Evolutionary conservation across 1,140 invertebrate genomes (phyloP), one percentile per base, ranked within the genome.

Genomic region (Oedothorax gibbosus): DNA sequence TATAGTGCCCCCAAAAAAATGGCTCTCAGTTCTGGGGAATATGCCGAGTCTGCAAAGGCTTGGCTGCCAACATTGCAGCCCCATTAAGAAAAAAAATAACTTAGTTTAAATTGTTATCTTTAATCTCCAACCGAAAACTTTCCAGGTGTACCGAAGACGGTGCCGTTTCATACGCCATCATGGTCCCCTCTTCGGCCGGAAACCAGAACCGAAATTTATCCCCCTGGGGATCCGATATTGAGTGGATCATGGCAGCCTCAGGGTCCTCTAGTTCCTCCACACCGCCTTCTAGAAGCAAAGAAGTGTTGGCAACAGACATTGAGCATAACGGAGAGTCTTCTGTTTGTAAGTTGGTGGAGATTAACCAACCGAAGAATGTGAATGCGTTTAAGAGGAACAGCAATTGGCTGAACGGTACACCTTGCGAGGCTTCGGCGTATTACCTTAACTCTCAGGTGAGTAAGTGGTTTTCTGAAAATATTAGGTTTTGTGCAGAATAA

Each of bases 191-290:
- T 20, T 90, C 89, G 20, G 90, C 89, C 14, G 87, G 87, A n/a
- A 49, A 21, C 60, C 88, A 89, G 82, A 75, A 87, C 79, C 35
- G 86, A 87, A 86, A 71, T 75, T 54, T 75, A 53, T 85, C 81
- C 15, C 49, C 82, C 35, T 79, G 82, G 89, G 93, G 92, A 20
- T 91, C 93, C 20, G 94, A 95, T 88, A 91, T 94, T 18, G 93
- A 94, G 57, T 95, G 94, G 94, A 93, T 95, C 68, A 89, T 93
- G 75, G 91, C 93, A 18, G 94, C 92, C 49, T 91, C 91, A 85
- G 93, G 92, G 18, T 93, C 92, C 5, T 75, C 82, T 2, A 85
- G 85, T 53, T 87, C 83, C 60, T 83, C 87, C 12, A 82, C 87
- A 54, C 85, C 86, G 54, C 82, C 84, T 11, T 82, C 83, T 3